Base-by-base conservation (phyloP, 2,113 vertebrate species). In the Romanogobio albipinnatus region DNA sequence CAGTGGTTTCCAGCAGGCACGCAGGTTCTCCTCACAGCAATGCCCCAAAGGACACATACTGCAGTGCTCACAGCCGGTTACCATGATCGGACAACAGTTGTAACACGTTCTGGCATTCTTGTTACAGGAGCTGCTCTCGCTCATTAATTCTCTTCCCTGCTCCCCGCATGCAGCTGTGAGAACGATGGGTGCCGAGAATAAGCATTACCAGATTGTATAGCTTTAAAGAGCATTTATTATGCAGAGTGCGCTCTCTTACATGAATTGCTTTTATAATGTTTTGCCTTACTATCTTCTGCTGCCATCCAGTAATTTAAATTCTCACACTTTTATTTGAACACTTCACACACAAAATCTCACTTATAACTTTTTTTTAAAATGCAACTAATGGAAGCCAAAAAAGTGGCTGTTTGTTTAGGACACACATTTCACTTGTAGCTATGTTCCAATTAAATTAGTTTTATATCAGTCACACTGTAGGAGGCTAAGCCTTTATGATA, bases 21-120 rank as follows among this genome's bases (percentile, higher is more conserved):
- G 39, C 36, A 61, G 29, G 83, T 74, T 82, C 24, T 43, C 71
- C 73, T 85, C 70, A 56, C 73, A 56, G 82, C 29, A 15, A n/a
- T 14, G 76, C 84, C 84, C 87, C 51, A 82, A 85, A 74, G 79
- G 88, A 87, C 90, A 88, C 90, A 91, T 85, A 89, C 91, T 87
- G 90, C 87, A 74, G 87, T 58, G 58, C 88, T 92, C 90, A 86
- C 83, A n/a, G 77, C 56, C 49, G 64, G 78, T 91, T 89, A 86
- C 78, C 49, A n/a, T 84, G 86, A 85, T 84, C 70, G 59, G 84
- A 51, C 88, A 59, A 75, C 87, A 88, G 86, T 83, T 82, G 81
- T 93, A 92, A 93, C 87, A 9, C 82, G 62, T 90, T 90, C 84
- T 94, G 92, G 90, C 92, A 94, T 88, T 84, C 90, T 92, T 66